phyloP scores from a whole-genome alignment of 2,888 invertebrate species.

The Meiosimyza decipiens region DNA sequence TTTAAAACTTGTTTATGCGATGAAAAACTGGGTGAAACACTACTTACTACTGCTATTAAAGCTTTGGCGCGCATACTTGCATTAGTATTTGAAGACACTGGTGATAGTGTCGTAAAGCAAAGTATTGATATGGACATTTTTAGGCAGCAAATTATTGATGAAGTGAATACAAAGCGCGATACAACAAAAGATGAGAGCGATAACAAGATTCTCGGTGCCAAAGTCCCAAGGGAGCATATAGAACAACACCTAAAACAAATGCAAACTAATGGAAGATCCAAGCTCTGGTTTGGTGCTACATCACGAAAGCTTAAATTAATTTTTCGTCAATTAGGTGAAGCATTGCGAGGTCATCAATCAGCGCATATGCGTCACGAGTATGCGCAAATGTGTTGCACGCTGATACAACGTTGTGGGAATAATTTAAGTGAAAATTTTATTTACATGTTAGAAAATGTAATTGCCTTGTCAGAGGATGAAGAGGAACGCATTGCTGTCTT shows the following conservation, averaged over 20 bases:
- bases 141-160: slow-evolving; percentile 44
- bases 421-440: slow-evolving; percentile 73
- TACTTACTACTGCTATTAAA: slow-evolving; percentile 66
- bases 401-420: slow-evolving; percentile 73
- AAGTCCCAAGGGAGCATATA: slow-evolving; percentile 43
- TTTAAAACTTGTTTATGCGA: slow-evolving; percentile 68
- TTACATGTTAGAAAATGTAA: slow-evolving; percentile 75
- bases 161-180: slow-evolving; percentile 22
- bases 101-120: slow-evolving; percentile 49
- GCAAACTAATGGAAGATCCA: slow-evolving; percentile 52
- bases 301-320: slow-evolving; percentile 57
- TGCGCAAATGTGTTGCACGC: slow-evolving; percentile 70
- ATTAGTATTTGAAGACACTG: slow-evolving; percentile 63
- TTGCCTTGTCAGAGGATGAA: slow-evolving; percentile 77
- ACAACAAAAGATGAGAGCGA: slow-evolving; percentile 38
- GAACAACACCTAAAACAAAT: slow-evolving; percentile 52
- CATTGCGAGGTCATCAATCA: slow-evolving; percentile 73
- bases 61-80: slow-evolving; percentile 59
- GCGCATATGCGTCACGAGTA: slow-evolving; percentile 73
- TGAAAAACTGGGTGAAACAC: slow-evolving; percentile 71
- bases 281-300: slow-evolving; percentile 66
- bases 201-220: slow-evolving; percentile 43
- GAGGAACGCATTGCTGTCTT: slow-evolving; percentile 68
- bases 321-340: slow-evolving; percentile 66
- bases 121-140: slow-evolving; percentile 52